phyloP scores from a whole-genome alignment of 1,140 invertebrate genomes.

The Camponotus vicinus region DNA sequence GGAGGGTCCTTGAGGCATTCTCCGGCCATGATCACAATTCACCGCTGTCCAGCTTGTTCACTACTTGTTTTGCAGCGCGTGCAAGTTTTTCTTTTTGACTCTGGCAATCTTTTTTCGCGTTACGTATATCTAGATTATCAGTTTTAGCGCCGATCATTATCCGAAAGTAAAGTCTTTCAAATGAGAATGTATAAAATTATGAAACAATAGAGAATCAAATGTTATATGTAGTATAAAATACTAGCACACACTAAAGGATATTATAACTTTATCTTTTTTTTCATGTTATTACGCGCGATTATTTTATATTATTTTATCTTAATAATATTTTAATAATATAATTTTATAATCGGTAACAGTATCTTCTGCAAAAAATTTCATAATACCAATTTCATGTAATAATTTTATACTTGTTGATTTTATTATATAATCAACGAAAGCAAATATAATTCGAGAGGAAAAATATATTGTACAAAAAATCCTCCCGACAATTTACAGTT shows the following conservation, averaged over 20 bases:
- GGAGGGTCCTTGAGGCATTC: constrained; percentile 47
- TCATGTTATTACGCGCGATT: not conserved
- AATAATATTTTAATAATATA: not conserved
- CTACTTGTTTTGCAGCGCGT: constrained; percentile 39
- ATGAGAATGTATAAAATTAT: not conserved
- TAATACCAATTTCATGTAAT: not conserved
- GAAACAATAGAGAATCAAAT: not conserved
- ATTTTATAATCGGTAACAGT: not conserved
- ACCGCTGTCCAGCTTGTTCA: constrained; percentile 46
- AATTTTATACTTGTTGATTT: not conserved
- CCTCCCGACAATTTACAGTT: not conserved
- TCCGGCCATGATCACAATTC: constrained; percentile 38
- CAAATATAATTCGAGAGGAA: not conserved
- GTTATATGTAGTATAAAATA: not conserved
- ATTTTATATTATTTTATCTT: not conserved
- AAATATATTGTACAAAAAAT: not conserved
- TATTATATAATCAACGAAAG: not conserved
- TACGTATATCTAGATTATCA: not conserved
- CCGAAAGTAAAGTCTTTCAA: not conserved
- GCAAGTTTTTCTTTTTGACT: constrained; percentile 8
- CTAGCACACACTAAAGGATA: not conserved
- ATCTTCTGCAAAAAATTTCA: not conserved
- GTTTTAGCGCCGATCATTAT: not conserved
- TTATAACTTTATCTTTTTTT: not conserved
- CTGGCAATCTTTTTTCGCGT: not conserved